Base-by-base conservation (phyloP, 2,113 vertebrate species). In the Proterorhinus semilunaris region DNA sequence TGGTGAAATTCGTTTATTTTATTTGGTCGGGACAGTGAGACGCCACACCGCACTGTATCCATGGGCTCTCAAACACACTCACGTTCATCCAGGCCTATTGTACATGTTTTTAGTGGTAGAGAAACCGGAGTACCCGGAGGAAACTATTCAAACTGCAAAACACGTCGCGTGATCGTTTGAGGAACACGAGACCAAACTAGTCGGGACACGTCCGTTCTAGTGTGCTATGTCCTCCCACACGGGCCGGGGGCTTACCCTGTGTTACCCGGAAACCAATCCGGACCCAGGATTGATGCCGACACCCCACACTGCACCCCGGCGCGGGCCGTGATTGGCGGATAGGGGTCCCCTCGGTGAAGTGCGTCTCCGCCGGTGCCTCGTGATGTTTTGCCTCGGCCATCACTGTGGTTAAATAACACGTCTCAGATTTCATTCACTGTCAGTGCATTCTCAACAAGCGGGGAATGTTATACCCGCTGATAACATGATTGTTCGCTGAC, bases 241-340 rank as follows among this genome's bases (percentile, higher is more conserved):
- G 27, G 27, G 27, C 27, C 27, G 2, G 27, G 27, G 27, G 27
- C 3, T 36, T 36, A 4, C 3, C 27, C 27, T 0, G 27, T 36
- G 27, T 36, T 5, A 36, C 27, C 4, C 27, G 2, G 27, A 3
- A 17, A 43, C 87, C 89, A 90, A 86, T 89, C 76, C 13, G 3
- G 65, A 49, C 0, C 11, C 10, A 55, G 16, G 54, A 0, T 43
- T 11, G 0, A 66, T 66, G 66, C 21, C 78, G 8, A 79, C 79
- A 42, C 82, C 75, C 66, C 15, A 42, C 51, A 15, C 17, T 3
- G 4, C 0, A 5, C 15, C 12, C 45, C 50, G 43, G 67, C 45
- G 65, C 68, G 4, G 27, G 43, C 10, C 1, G 10, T 66, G 16
- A 84, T 88, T 88, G 87, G 85, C 63, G 65, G 58, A 36, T 4